Conservation (phyloP, 2,113 vertebrate species). For the Xenopus laevis region DNA sequence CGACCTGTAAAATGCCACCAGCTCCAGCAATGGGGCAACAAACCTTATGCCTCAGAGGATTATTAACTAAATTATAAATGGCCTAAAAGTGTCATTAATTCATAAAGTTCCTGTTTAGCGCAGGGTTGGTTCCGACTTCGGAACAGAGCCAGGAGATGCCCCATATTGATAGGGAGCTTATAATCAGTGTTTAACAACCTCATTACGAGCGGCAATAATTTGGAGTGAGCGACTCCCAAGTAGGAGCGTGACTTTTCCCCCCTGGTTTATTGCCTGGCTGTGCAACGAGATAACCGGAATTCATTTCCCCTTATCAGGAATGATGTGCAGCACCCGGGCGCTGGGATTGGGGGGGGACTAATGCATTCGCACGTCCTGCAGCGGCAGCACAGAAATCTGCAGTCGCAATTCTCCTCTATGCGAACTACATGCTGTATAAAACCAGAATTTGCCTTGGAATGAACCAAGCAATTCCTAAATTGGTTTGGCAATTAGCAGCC, state of each 20-base stretch:
- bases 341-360: slow-evolving; percentile 71
- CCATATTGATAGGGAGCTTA: slow-evolving; percentile 62
- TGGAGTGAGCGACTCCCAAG: slow-evolving; percentile 67
- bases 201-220: slow-evolving; percentile 76
- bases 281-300: slow-evolving; percentile 82
- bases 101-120: neutral
- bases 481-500: no score
- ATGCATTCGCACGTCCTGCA: slow-evolving; percentile 66
- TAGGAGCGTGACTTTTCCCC: slow-evolving; percentile 69
- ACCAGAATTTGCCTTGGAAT: slow-evolving; percentile 48
- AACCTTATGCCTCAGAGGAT: neutral
- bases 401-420: slow-evolving; percentile 46
- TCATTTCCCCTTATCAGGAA: slow-evolving; percentile 81
- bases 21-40: no score
- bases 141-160: neutral
- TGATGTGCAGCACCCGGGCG: slow-evolving; percentile 76
- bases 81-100: neutral
- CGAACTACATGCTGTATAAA: slow-evolving; percentile 42
- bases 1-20: no score
- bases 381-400: slow-evolving; percentile 45
- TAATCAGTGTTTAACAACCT: slow-evolving; percentile 74
- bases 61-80: neutral
- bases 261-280: slow-evolving; percentile 70
- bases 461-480: slow-evolving; percentile 34
- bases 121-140: neutral